phyloP scores from a whole-genome alignment of 2,797 vertebrate genomes.

The Meriones psammophilus region DNA sequence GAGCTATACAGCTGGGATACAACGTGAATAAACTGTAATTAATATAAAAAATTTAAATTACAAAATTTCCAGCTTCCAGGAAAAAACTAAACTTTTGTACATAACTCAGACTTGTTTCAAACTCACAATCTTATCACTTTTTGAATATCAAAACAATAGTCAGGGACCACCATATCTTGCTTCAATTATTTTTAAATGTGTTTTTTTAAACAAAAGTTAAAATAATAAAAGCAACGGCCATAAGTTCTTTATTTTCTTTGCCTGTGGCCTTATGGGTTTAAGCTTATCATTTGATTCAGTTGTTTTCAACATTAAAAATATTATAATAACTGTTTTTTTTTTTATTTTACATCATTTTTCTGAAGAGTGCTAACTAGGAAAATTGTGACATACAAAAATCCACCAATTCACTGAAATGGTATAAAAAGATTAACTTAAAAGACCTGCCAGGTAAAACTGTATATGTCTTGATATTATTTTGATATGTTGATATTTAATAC shows the following conservation, averaged over 20 bases:
- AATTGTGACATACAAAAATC: conserved; percentile 69
- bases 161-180: neutral
- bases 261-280: conserved; percentile 73
- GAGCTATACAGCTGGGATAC: too few species aligned
- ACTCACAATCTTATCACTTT: neutral
- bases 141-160: neutral
- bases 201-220: neutral
- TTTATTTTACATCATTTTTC: conserved; percentile 77
- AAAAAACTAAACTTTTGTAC: neutral
- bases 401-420: conserved; percentile 54
- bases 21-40: too few species aligned
- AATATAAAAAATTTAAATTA: too few species aligned
- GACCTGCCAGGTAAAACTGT: neutral
- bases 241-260: conserved; percentile 44
- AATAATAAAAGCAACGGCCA: too few species aligned
- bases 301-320: conserved; percentile 60
- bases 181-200: conserved; percentile 26
- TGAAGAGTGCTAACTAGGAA: conserved; percentile 72
- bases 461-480: conserved; percentile 46
- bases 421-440: conserved; percentile 45
- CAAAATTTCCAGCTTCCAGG: neutral
- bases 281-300: conserved; percentile 53
- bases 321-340: conserved; percentile 73
- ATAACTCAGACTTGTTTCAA: neutral
- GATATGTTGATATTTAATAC: neutral